phyloP scores from a whole-genome alignment of 2,113 vertebrate species.

The Lepus europaeus region DNA sequence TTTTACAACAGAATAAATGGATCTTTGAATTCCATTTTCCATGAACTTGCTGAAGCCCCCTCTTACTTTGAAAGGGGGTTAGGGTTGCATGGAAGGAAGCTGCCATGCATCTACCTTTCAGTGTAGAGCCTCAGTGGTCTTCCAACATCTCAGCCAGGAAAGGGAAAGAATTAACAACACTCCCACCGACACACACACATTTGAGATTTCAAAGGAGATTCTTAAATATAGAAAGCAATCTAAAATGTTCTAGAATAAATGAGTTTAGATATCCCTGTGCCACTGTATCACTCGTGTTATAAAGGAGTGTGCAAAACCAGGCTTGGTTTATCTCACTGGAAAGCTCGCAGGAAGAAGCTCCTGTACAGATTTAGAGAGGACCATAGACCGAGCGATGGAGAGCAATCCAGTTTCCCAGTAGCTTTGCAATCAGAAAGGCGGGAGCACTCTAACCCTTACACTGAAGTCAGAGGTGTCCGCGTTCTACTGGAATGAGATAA shows the following conservation, averaged over 20 bases:
- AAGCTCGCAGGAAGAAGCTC: not conserved
- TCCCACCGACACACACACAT: too few relatives aligned
- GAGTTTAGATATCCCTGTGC: not conserved
- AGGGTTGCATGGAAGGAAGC: not conserved
- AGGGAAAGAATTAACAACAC: not conserved
- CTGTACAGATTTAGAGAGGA: not conserved
- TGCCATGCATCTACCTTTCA: not conserved
- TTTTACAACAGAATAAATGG: too few relatives aligned
- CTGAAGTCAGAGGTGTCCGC: not conserved
- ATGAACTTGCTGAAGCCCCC: too few relatives aligned
- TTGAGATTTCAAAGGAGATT: slow-evolving; percentile 29
- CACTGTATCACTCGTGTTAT: not conserved
- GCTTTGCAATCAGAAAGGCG: not conserved
- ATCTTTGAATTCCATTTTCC: too few relatives aligned
- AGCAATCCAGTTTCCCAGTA: not conserved
- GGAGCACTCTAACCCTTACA: not conserved
- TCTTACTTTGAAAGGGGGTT: not conserved
- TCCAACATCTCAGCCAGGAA: not conserved
- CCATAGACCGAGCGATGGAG: not conserved
- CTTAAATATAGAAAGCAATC: not conserved
- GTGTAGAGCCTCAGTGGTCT: not conserved
- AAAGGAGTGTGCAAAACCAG: not conserved
- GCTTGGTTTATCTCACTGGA: not conserved
- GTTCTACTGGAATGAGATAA: slow-evolving; percentile 62
- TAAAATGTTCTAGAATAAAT: not conserved